phyloP scores from a whole-genome alignment of 1,140 invertebrate genomes.

The Cecropterus lyciades region DNA sequence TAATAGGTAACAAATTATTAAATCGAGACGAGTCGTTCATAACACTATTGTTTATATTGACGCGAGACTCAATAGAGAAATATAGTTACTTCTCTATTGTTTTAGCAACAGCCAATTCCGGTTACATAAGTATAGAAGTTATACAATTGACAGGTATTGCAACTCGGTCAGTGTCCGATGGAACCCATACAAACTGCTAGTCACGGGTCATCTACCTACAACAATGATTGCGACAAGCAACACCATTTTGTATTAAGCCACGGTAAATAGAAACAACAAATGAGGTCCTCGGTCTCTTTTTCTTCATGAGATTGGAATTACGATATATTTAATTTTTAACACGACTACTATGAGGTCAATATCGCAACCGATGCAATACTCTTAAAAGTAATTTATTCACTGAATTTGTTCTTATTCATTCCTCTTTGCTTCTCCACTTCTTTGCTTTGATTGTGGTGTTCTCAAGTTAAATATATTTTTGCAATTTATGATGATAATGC shows the following conservation, averaged over 20 bases:
- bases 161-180: conserved; percentile 41
- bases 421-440: too few species aligned
- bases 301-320: too few species aligned
- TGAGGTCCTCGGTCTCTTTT: conserved; percentile 13
- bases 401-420: too few species aligned
- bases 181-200: conserved; percentile 38
- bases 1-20: too few species aligned
- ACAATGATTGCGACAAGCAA: conserved; percentile 47
- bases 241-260: conserved; percentile 33
- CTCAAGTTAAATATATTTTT: too few species aligned
- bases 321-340: too few species aligned
- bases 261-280: conserved; percentile 38
- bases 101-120: conserved; percentile 7
- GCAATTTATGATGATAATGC: too few species aligned
- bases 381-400: too few species aligned
- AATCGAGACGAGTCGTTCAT: background rate
- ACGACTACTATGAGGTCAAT: too few species aligned
- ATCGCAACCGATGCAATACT: too few species aligned
- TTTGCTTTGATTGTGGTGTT: too few species aligned
- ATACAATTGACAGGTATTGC: conserved; percentile 36
- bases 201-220: conserved; percentile 49
- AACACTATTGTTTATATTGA: conserved; percentile 1
- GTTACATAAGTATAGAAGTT: conserved; percentile 21
- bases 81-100: conserved; percentile 8
- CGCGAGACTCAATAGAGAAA: conserved; percentile 4